phyloP scores from a whole-genome alignment of 2,113 vertebrate species.

The Cheirogaleus medius region DNA sequence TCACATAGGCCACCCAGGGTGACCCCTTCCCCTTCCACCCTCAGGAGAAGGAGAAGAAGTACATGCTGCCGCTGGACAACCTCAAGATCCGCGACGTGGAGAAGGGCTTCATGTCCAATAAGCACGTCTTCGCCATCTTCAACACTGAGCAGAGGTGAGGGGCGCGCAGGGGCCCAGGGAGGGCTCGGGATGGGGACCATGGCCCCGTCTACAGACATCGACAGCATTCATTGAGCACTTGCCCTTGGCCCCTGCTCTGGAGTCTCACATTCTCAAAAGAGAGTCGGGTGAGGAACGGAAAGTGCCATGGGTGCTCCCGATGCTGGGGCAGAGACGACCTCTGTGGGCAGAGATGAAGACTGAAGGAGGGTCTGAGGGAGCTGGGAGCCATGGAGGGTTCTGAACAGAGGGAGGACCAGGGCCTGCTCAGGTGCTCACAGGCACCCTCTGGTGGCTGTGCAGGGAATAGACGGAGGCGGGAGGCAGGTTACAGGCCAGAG shows the following conservation, averaged over 20 bases:
- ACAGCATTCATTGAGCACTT: not conserved
- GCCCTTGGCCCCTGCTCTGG: too few species aligned
- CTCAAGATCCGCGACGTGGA: conserved; percentile 96
- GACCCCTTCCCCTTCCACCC: rapidly evolving
- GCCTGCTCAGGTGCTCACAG: not conserved
- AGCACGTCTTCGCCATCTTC: conserved; percentile 96
- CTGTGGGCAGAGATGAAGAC: not conserved
- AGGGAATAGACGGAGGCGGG: too few species aligned
- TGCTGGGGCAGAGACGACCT: not conserved
- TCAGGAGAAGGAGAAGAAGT: conserved; percentile 99
- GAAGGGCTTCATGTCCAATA: conserved; percentile 98
- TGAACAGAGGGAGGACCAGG: too few species aligned
- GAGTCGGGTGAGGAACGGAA: not conserved
- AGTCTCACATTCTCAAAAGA: not conserved
- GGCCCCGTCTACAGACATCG: not conserved
- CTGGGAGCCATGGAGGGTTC: not conserved
- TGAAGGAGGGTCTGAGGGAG: too few species aligned
- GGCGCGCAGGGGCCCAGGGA: rapidly evolving
- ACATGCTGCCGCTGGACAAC: conserved; percentile 97
- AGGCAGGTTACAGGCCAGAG: not conserved
- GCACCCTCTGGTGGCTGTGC: not conserved
- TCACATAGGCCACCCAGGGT: not conserved
- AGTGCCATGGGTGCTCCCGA: not conserved
- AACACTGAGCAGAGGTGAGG: conserved; percentile 97
- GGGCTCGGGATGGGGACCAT: rapidly evolving